Evolutionary conservation across 2,888 invertebrate genomes (phyloP).

Genomic region (Xestia ashworthii): DNA sequence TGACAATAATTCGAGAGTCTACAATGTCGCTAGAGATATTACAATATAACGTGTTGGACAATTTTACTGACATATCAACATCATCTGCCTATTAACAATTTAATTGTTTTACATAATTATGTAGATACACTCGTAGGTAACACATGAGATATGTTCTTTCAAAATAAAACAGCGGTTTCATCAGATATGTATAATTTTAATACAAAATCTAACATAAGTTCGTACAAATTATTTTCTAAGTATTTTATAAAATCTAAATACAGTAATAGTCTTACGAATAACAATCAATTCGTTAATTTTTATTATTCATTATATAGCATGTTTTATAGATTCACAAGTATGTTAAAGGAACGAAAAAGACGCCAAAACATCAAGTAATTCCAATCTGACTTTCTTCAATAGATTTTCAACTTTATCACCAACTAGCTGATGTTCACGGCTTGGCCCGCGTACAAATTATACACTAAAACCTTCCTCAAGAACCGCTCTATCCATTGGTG

Average conservation of each 20-base stretch:
- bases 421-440: too few relatives aligned
- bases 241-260: conserved; percentile 66
- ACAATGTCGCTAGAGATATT: too few relatives aligned
- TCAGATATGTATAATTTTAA: conserved; percentile 69
- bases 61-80: too few relatives aligned
- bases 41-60: too few relatives aligned
- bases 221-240: conserved; percentile 64
- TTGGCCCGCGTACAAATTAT: too few relatives aligned
- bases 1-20: too few relatives aligned
- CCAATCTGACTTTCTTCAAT: neutral
- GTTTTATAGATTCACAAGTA: conserved; percentile 36
- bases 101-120: too few relatives aligned
- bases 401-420: too few relatives aligned
- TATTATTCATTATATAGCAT: conserved; percentile 33
- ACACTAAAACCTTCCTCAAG: too few relatives aligned
- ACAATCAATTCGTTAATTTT: conserved; percentile 52
- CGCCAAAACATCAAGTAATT: neutral
- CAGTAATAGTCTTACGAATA: conserved; percentile 60
- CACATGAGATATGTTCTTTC: neutral
- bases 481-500: too few relatives aligned
- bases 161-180: conserved; percentile 43
- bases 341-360: neutral
- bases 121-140: too few relatives aligned
- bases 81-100: too few relatives aligned
- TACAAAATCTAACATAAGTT: conserved; percentile 69